Evolutionary conservation across 1,140 invertebrate genomes (phyloP).

Genomic region (Achroia grisella): DNA sequence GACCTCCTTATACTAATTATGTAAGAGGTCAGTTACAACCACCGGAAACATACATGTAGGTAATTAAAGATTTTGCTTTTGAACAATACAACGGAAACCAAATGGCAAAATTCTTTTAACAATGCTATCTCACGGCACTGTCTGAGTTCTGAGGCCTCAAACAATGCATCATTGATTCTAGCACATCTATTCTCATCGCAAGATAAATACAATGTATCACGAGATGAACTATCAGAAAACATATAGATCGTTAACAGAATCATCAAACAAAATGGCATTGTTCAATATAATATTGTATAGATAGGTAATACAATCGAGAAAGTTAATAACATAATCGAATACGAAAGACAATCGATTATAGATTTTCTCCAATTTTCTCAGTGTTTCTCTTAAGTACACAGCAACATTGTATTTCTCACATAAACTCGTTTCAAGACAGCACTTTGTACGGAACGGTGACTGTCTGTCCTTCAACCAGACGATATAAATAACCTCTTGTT

Average conservation of each 20-base stretch:
- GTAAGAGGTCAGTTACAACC: conserved; percentile 9
- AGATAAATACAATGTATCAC: neutral
- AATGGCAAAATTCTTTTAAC: conserved; percentile 3
- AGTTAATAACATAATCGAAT: no score
- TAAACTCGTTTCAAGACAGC: no score
- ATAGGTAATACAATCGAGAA: no score
- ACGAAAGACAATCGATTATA: no score
- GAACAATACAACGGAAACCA: conserved; percentile 17
- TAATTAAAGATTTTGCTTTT: conserved; percentile 5
- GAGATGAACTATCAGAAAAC: neutral
- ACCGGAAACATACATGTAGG: conserved; percentile 7
- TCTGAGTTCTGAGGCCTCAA: neutral
- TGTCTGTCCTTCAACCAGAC: conserved; percentile 54
- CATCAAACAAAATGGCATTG: no score
- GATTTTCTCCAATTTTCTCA: no score
- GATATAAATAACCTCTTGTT: conserved; percentile 16
- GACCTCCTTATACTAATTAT: conserved; percentile 8
- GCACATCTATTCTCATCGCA: conserved; percentile 1
- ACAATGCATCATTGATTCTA: conserved; percentile 8
- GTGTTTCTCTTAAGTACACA: neutral
- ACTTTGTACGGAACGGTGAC: conserved; percentile 29
- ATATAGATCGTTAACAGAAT: no score
- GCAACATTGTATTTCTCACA: neutral
- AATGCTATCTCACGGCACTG: conserved; percentile 5
- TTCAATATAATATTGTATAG: no score